Conservation (phyloP, 2,797 vertebrate species). For the Crypturellus tataupa region DNA sequence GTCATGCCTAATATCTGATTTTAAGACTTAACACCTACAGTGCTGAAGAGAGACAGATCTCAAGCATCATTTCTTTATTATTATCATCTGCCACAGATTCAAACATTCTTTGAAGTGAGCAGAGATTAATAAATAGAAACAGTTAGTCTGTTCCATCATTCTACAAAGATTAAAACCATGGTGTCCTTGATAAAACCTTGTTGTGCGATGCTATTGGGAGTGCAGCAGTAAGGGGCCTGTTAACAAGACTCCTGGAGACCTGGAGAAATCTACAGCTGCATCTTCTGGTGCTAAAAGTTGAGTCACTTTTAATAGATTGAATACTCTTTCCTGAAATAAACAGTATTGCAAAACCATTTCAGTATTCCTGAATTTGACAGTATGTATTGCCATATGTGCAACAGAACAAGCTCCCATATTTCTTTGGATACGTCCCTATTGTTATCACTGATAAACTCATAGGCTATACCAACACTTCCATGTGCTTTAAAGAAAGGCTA, state of each 20-base stretch:
- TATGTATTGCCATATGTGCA: not conserved
- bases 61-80: constrained; percentile 51
- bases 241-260: not conserved
- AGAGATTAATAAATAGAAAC: constrained; percentile 56
- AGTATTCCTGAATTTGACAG: not conserved
- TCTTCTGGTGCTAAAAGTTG: not conserved
- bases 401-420: not conserved
- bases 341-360: no score
- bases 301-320: not conserved
- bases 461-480: not conserved
- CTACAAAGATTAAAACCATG: constrained; percentile 15
- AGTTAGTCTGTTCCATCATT: constrained; percentile 7
- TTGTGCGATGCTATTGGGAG: not conserved
- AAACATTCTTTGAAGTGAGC: constrained; percentile 31
- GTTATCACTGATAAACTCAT: not conserved
- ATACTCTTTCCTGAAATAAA: not conserved
- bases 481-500: not conserved
- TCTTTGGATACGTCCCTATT: not conserved
- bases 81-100: constrained; percentile 34
- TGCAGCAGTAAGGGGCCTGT: not conserved
- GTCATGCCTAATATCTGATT: constrained; percentile 45
- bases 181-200: constrained; percentile 24
- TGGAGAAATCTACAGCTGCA: not conserved
- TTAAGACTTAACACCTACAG: not conserved
- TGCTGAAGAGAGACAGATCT: constrained; percentile 22